A percentile compares a stretch with the other conserved stretches of the same genome.
phyloP scores from a whole-genome alignment of 2,797 vertebrate genomes.

The Cottoperca gobio region DNA sequence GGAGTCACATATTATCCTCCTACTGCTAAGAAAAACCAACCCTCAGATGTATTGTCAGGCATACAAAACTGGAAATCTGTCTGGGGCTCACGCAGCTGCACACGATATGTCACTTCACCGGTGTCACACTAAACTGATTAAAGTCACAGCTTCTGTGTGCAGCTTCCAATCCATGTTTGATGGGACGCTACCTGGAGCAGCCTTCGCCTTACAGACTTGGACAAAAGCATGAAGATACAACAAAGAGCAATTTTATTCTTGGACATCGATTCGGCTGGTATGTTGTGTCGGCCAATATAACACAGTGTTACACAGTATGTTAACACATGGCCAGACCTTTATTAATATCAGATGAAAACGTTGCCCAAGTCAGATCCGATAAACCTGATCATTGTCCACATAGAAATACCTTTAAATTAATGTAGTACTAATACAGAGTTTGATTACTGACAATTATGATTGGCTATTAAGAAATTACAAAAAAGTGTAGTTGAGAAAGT shows the following conservation, averaged over 20 bases:
- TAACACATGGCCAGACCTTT: neutral
- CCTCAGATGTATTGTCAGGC: neutral
- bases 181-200: neutral
- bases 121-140: conserved; percentile 2
- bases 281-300: neutral
- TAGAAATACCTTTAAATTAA: neutral
- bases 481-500: neutral
- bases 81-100: neutral
- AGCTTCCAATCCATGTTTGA: neutral
- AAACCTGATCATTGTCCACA: neutral
- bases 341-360: conserved; percentile 4
- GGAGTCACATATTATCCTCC: conserved; percentile 14
- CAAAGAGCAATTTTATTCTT: neutral
- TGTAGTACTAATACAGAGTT: neutral
- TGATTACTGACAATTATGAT: neutral
- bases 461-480: neutral
- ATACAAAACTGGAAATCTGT: neutral
- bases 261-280: neutral
- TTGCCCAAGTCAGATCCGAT: neutral
- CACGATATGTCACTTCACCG: neutral
- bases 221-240: neutral
- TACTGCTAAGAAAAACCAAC: neutral
- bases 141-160: neutral
- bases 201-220: neutral
- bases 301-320: rapidly evolving